phyloP scores from a whole-genome alignment of 2,888 invertebrate species.

The Dasysyrphus albostriatus region DNA sequence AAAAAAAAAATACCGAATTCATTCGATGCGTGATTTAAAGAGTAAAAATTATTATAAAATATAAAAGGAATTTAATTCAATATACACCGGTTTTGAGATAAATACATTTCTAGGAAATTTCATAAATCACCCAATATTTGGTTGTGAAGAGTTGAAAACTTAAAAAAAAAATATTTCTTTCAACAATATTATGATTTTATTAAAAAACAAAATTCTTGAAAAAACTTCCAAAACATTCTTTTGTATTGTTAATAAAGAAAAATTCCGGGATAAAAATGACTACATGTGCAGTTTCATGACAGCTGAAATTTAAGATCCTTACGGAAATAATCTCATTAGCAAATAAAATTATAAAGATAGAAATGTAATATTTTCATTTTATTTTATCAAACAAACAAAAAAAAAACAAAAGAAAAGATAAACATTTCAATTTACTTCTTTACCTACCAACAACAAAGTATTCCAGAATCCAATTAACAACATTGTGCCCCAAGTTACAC shows the following conservation, averaged over 20 bases:
- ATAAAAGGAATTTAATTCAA: no score
- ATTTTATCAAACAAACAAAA: not conserved
- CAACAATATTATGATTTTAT: not conserved
- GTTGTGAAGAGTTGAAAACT: no score
- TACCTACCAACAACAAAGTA: not conserved
- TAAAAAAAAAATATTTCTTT: no score
- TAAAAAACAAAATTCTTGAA: not conserved
- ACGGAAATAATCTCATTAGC: not conserved
- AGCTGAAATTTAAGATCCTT: not conserved
- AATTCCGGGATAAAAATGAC: not conserved
- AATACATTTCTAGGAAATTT: no score
- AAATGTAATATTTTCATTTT: constrained; percentile 17
- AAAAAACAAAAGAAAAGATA: not conserved
- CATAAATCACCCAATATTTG: no score
- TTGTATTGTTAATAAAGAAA: not conserved
- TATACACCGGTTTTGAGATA: no score
- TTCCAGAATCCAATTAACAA: constrained; percentile 48
- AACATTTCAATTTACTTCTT: not conserved
- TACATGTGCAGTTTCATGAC: not conserved
- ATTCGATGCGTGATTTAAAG: no score
- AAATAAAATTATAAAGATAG: not conserved
- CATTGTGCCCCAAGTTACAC: constrained; percentile 34
- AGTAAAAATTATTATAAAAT: no score
- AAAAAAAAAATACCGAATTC: no score
- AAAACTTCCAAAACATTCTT: not conserved